Base-by-base conservation (phyloP, 1,140 invertebrate genomes). In the Hestina assimilis region DNA sequence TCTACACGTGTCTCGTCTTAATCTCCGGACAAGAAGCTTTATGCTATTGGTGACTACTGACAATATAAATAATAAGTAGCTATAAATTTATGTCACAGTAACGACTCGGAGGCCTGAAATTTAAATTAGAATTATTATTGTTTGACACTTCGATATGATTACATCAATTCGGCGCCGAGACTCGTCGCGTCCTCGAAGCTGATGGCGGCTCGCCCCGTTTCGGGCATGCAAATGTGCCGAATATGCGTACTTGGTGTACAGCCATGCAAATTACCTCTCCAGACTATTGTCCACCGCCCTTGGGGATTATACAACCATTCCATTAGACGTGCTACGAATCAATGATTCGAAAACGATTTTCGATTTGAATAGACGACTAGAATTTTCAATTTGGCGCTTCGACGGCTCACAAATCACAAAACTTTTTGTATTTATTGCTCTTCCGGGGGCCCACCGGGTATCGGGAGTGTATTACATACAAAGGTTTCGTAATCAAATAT, bases 201-300 rank as follows among this genome's bases (percentile, higher is more conserved):
- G 75, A 31, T 52, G 65, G 40, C 56, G 47, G 42, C 40, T 41
- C 47, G 51, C 51, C 62, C 69, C 64, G 68, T 73, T 81, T 81
- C 69, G 70, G 81, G 66, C 72, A 82, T 86, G 75, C 71, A 80
- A 87, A 86, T 83, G 84, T 73, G 61, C 72, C 72, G 72, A 82
- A 82, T 82, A 66, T 76, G 63, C 64, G 53, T 64, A 73, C 60
- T 72, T 61, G 60, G 58, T 69, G 67, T 50, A 56, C 63, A 63
- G 59, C 66, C 61, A 84, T 84, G 71, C 82, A 83, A 87, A 85
- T 81, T 67, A 71, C 72, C 69, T 83, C 77, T 79, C 72, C 69
- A 63, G 68, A 68, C 79, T 75, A 84, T 87, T 87, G 84, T 86
- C 72, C 77, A 43, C 52, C 69, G 81, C 72, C 83, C 79, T 86